Percentiles rank a stretch among this genome's conserved stretches.
phyloP scores from a whole-genome alignment of 2,888 invertebrate genomes.

The Drosophila antonietae region DNA sequence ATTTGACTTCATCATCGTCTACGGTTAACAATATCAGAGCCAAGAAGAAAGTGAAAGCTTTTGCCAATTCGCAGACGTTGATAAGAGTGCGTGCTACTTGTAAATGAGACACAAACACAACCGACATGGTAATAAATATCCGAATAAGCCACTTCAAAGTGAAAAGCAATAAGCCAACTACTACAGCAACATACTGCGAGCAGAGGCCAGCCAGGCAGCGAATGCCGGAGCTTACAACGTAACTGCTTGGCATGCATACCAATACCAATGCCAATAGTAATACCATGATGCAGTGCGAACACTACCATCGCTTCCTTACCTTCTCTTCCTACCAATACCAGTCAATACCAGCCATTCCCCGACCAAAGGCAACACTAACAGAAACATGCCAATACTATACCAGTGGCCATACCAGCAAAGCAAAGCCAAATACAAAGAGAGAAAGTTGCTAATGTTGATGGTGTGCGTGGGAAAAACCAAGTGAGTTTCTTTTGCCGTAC shows the following conservation, averaged over 20 bases:
- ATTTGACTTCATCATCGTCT: too few relatives aligned
- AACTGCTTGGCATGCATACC: slow-evolving; percentile 47
- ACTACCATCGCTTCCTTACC: slow-evolving; percentile 13
- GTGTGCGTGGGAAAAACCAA: slow-evolving; percentile 63
- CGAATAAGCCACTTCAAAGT: slow-evolving; percentile 80
- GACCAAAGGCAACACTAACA: slow-evolving; percentile 5
- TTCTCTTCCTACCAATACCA: slow-evolving; percentile 13
- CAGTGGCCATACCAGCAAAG: slow-evolving; percentile 31
- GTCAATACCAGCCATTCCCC: slow-evolving; percentile 24
- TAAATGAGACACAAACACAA: slow-evolving; percentile 69
- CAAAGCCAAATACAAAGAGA: slow-evolving; percentile 36
- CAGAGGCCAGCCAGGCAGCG: slow-evolving; percentile 5
- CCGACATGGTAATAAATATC: slow-evolving; percentile 78
- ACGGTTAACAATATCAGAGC: slow-evolving; percentile 54
- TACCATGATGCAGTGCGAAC: slow-evolving; percentile 13
- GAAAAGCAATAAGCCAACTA: slow-evolving; percentile 73
- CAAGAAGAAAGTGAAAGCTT: slow-evolving; percentile 23
- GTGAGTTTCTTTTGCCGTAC: slow-evolving; percentile 32
- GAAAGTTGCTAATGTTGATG: slow-evolving; percentile 58
- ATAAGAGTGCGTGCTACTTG: slow-evolving; percentile 54
- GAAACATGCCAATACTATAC: slow-evolving; percentile 25
- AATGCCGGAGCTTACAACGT: slow-evolving; percentile 7
- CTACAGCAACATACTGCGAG: slow-evolving; percentile 51
- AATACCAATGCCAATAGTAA: slow-evolving; percentile 18
- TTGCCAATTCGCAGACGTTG: slow-evolving; percentile 12